Percentiles rank a stretch among this genome's conserved stretches.
Conservation (phyloP, 1,140 invertebrate genomes). For the Rhynchophorus ferrugineus region DNA sequence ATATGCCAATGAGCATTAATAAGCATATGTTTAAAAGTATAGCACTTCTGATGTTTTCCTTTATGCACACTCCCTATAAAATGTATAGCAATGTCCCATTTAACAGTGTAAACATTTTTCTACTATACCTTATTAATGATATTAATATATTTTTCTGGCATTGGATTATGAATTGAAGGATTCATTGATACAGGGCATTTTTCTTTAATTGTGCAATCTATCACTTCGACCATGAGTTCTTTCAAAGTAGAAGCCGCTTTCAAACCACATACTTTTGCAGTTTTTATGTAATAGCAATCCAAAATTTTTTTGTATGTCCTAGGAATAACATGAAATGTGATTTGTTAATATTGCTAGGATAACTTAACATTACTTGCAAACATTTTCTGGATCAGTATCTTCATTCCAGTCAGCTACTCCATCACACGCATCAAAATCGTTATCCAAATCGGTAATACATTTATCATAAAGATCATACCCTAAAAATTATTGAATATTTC, state of each 20-base stretch:
- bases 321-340: no score
- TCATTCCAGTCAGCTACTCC: constrained; percentile 39
- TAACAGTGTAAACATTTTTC: no score
- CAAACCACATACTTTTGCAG: constrained; percentile 35
- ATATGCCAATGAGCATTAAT: no score
- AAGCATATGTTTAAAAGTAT: no score
- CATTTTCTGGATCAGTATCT: constrained; percentile 21
- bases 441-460: constrained; percentile 31
- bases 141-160: constrained; percentile 28
- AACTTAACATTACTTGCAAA: no score
- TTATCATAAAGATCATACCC: constrained; percentile 24
- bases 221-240: constrained; percentile 30
- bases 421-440: constrained; percentile 35
- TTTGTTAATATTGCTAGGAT: no score
- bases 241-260: constrained; percentile 34
- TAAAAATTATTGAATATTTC: no score
- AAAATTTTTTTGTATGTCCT: constrained; percentile 35
- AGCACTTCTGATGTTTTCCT: no score
- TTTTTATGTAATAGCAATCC: constrained; percentile 39
- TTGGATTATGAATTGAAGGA: constrained; percentile 25
- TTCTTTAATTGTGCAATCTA: constrained; percentile 31
- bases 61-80: no score
- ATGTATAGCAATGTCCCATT: no score
- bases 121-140: not conserved
- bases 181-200: constrained; percentile 37